Conservation (phyloP, 2,888 invertebrate genomes). For the Eristalinus sepulchralis region DNA sequence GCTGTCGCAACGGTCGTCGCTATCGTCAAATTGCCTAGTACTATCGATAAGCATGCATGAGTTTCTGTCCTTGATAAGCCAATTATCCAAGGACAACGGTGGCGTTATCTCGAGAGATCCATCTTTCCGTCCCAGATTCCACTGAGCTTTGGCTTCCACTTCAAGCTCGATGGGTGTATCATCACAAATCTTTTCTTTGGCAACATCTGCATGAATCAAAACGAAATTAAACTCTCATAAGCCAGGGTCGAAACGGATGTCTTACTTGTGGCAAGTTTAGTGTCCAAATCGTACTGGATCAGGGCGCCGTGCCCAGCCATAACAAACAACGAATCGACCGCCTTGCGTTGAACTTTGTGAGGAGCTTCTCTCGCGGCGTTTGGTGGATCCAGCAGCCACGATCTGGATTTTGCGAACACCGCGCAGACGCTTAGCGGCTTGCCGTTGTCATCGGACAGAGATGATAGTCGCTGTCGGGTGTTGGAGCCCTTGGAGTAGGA, state of each 20-base stretch:
- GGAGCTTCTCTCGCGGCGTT: conserved; percentile 80
- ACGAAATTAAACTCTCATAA: conserved; percentile 22
- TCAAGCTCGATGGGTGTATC: conserved; percentile 92
- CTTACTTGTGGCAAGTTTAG: conserved; percentile 83
- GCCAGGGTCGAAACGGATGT: neutral
- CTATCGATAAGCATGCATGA: conserved; percentile 77
- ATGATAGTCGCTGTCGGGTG: conserved; percentile 86
- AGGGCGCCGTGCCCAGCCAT: conserved; percentile 94
- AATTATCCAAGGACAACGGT: conserved; percentile 88
- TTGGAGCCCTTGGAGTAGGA: conserved; percentile 63
- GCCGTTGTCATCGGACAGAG: conserved; percentile 86
- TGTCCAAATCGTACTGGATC: conserved; percentile 93
- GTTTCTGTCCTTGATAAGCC: conserved; percentile 83
- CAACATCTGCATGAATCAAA: conserved; percentile 82
- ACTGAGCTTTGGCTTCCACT: conserved; percentile 93
- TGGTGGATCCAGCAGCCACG: conserved; percentile 84
- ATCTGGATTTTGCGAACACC: conserved; percentile 88
- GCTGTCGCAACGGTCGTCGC: conserved; percentile 86
- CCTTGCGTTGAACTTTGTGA: conserved; percentile 82
- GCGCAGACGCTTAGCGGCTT: conserved; percentile 89
- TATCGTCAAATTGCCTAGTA: conserved; percentile 77
- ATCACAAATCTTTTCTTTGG: conserved; percentile 92
- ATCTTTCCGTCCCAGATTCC: conserved; percentile 87
- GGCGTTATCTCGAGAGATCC: conserved; percentile 86
- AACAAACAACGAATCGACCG: conserved; percentile 92